Conservation (phyloP, 2,113 vertebrate genomes). For the Nipponia nippon region DNA sequence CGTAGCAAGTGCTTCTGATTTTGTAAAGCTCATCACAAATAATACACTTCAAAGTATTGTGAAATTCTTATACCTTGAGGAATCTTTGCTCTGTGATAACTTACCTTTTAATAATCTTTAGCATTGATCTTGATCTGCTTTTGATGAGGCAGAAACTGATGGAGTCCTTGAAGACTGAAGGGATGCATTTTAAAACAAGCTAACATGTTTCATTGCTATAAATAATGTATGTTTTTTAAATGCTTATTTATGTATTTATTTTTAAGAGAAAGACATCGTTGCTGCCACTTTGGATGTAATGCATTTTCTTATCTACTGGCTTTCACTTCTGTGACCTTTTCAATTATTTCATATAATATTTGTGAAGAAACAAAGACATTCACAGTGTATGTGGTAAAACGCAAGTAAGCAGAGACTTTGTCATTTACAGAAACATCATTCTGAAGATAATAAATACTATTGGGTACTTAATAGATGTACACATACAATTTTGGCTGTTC, state of each 20-base stretch:
- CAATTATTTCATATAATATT: not conserved
- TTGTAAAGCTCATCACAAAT: not conserved
- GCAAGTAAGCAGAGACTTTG: not conserved
- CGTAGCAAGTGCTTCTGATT: not conserved
- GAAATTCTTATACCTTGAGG: not conserved
- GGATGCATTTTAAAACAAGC: not conserved
- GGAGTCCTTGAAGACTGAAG: not conserved
- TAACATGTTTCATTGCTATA: not conserved
- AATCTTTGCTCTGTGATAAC: not conserved
- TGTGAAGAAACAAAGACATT: not conserved
- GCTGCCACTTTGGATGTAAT: not conserved
- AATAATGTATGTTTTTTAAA: not conserved
- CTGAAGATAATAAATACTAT: not conserved
- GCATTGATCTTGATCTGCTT: not conserved
- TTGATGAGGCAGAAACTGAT: not conserved
- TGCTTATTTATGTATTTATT: not conserved
- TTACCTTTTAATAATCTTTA: not conserved
- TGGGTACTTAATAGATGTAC: not conserved
- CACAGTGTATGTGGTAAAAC: not conserved
- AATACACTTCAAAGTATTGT: not conserved
- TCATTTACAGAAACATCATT: not conserved
- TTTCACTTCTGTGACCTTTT: not conserved
- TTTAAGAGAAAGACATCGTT: not conserved
- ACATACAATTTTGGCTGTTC: not conserved
- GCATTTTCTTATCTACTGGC: not conserved